Evolutionary conservation across 2,113 vertebrate genomes (phyloP).

Genomic region (Malurus alboscapulatus): DNA sequence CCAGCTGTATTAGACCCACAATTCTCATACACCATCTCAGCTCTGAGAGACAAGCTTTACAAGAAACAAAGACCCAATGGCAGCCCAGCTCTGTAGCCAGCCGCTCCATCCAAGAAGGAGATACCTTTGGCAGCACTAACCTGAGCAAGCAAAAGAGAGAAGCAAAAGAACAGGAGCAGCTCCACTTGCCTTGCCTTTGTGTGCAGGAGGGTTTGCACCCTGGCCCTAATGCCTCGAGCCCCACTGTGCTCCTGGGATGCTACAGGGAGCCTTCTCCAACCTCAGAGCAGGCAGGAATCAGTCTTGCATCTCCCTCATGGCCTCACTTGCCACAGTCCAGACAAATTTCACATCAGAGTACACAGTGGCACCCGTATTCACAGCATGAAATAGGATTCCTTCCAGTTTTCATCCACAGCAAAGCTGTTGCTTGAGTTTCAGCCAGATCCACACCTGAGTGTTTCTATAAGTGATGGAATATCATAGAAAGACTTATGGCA

Average conservation of each 20-base stretch:
- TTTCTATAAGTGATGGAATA: background rate
- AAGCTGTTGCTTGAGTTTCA: background rate
- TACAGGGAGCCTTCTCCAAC: background rate
- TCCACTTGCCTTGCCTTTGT: fast-evolving
- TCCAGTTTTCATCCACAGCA: background rate
- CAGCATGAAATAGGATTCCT: background rate
- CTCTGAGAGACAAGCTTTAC: background rate
- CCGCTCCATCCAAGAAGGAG: background rate
- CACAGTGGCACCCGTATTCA: fast-evolving
- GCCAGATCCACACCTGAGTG: background rate
- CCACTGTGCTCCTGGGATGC: background rate
- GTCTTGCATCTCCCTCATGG: background rate
- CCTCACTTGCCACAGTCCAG: background rate
- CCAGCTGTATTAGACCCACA: fast-evolving
- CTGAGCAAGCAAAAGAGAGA: background rate
- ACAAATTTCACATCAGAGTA: background rate
- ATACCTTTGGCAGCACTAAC: background rate
- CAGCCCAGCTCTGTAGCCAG: background rate
- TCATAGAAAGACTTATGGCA: background rate
- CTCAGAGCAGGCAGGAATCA: background rate
- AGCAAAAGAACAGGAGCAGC: background rate
- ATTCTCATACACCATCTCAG: background rate
- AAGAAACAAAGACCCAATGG: background rate
- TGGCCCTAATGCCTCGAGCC: fast-evolving
- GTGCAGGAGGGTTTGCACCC: background rate